Evolutionary conservation across 2,113 vertebrate genomes (phyloP), one percentile per base, ranked within the genome.

Genomic region (Saguinus imperator): DNA sequence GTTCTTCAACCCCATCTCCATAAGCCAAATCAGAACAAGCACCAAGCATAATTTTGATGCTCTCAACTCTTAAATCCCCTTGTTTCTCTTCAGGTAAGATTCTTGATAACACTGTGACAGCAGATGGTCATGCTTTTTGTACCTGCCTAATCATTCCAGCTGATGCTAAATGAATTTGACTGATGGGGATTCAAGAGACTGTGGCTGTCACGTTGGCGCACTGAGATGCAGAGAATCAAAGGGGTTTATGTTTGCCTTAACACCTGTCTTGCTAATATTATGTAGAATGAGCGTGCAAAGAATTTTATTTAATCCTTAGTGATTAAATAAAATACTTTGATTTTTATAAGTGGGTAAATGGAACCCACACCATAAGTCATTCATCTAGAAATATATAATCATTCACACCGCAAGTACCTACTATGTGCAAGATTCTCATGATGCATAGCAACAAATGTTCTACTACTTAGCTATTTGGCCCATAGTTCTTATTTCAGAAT

Each of bases 161-260:
- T 87, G 93, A 93, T 61, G 70, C 48, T 66, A 75, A 96, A 29
- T 45, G 23, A 95, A 20, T 11, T 57, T 64, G 70, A 89, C 50
- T 48, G 9, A 25, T 8, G 37, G 48, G 1, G 20, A 90, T 40
- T 81, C 58, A 43, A n/a, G 81, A 88, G 89, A 76, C 83, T 4
- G 11, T 64, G 66, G 45, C 25, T 87, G 43, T 73, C 64, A 37
- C 77, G 79, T 57, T 40, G 43, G 55, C 35, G 73, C 73, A 68
- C 23, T 2, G 7, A 10, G 43, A 43, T 37, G 3, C 45, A 61
- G 40, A 80, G 73, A 43, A 84, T 45, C 21, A 43, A 82, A 6
- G 7, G 20, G 43, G 17, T 43, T 43, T 27, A 50, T 75, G 8
- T 85, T 77, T 86, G 20, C 66, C 66, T 83, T 21, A 21, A 14